These are phyloP conservation scores for Sarcophaga subvicina DNA, from an alignment of 2,888 invertebrate species.

Conservation along the genomic window DNA sequence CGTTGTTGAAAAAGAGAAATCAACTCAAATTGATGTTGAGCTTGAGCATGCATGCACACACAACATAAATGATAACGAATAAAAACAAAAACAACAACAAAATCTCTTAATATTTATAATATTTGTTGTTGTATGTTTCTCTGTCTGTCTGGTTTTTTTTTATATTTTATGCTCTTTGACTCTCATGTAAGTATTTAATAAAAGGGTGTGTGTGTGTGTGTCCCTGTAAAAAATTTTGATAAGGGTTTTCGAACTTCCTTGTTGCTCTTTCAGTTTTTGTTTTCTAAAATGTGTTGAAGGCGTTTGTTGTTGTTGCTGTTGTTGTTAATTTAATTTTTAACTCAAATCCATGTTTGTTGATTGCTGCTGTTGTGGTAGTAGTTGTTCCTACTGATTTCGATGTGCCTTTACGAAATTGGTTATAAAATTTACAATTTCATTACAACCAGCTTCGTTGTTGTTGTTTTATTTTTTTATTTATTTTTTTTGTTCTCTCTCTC, in stretches of 20 bases:
- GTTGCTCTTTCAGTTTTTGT: too few relatives aligned
- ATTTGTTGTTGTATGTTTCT: slow-evolving; percentile 35
- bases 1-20: neutral
- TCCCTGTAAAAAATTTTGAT: slow-evolving; percentile 5
- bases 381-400: neutral
- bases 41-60: neutral
- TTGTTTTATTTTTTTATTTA: neutral
- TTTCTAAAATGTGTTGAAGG: too few relatives aligned
- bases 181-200: neutral
- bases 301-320: neutral
- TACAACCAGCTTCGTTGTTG: slow-evolving; percentile 47
- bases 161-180: slow-evolving; percentile 43
- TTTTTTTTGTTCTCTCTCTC: neutral
- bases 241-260: slow-evolving; percentile 32
- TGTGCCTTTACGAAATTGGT: slow-evolving; percentile 14
- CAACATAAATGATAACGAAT: neutral
- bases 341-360: slow-evolving; percentile 25
- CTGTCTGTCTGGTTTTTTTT: slow-evolving; percentile 47
- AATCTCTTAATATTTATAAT: slow-evolving; percentile 56
- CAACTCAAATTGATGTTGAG: neutral
- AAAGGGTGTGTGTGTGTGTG: neutral
- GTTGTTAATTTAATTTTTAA: slow-evolving; percentile 41
- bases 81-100: slow-evolving; percentile 6
- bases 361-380: slow-evolving; percentile 15
- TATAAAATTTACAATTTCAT: slow-evolving; percentile 69